Base-by-base conservation (phyloP, 1,140 invertebrate species). In the Drosophila jambulina region DNA sequence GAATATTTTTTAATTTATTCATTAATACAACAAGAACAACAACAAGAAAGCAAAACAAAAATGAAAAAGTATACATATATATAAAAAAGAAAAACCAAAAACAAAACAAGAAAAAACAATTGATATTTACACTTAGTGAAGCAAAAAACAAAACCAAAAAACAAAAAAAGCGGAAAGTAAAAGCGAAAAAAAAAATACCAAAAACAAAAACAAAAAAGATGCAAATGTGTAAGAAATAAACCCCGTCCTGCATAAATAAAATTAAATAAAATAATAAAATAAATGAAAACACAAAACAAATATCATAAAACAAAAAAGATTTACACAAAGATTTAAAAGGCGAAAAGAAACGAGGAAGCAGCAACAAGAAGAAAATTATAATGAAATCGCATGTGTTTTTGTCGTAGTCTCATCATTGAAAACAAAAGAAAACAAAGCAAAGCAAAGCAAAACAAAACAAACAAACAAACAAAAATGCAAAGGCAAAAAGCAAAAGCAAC, bases 181-280 rank as follows among this genome's bases (percentile, higher is more conserved):
- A 70, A 70, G 49, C 54, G 34, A 74, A 78, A 72, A 70, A 70
- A 71, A 56, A 51, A 36, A 36, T 1, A 36, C 34, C 12, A 84
- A 54, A 71, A 38, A 38, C 36, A 17, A 38, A 38, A 38, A 6
- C 6, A 40, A 45, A 48, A 72, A 91, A 70, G 86, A 90, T 83
- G 90, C 72, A 91, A 91, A 90, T 86, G 86, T 91, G 82, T 91
- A 91, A 92, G 91, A 91, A 92, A 92, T 91, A 91, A 92, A 92
- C 91, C 91, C 91, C 91, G 91, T 92, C 91, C 91, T 92, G 91
- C 91, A 91, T 92, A 92, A 92, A 91, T 87, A 86, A 91, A 87
- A 91, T 87, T 87, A 91, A 91, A 91, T 80, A 84, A 81, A 82
- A 88, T 74, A 77, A 77, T 78, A 75, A 70, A 69, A 71, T 72